A percentile compares a stretch with the other conserved stretches of the same genome.
Conservation (phyloP, 2,113 vertebrate genomes). For the Corythoichthys intestinalis region DNA sequence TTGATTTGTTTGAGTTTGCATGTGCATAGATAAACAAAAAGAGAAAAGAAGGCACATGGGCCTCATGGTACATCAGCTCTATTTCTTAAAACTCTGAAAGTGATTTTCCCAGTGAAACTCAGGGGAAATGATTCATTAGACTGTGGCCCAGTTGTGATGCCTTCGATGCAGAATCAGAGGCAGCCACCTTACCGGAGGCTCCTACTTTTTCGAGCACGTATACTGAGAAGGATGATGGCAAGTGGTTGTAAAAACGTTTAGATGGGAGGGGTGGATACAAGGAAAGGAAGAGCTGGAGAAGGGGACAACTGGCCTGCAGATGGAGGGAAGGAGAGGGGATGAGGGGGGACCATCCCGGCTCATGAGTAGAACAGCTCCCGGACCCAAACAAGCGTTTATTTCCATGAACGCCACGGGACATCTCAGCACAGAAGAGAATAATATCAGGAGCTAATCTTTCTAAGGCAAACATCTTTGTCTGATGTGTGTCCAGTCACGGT, state of each 20-base stretch:
- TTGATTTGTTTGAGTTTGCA: conserved; percentile 28
- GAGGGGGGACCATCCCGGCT: conserved; percentile 34
- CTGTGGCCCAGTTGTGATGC: conserved; percentile 52
- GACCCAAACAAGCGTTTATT: conserved; percentile 38
- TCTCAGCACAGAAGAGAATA: conserved; percentile 37
- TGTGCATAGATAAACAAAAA: conserved; percentile 40
- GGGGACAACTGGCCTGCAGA: conserved; percentile 23
- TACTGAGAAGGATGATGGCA: conserved; percentile 48
- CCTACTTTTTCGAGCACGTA: conserved; percentile 36
- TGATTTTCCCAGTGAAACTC: conserved; percentile 62
- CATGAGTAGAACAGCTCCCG: conserved; percentile 45
- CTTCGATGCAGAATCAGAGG: conserved; percentile 62
- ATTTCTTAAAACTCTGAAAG: conserved; percentile 51
- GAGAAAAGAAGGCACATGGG: conserved; percentile 22
- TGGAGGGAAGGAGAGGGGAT: conserved; percentile 8
- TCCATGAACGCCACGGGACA: conserved; percentile 50
- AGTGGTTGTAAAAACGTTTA: conserved; percentile 34
- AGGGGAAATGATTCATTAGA: conserved; percentile 71
- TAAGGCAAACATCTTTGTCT: conserved; percentile 44
- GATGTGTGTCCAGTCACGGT: conserved; percentile 26
- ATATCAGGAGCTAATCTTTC: conserved; percentile 27
- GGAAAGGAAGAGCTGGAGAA: conserved; percentile 18
- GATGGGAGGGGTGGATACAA: conserved; percentile 19
- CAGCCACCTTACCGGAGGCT: conserved; percentile 57
- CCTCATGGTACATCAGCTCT: conserved; percentile 29